Percentiles rank a stretch among this genome's conserved stretches.
phyloP scores from a whole-genome alignment of 2,888 invertebrate genomes.

The Amphipyra berbera region DNA sequence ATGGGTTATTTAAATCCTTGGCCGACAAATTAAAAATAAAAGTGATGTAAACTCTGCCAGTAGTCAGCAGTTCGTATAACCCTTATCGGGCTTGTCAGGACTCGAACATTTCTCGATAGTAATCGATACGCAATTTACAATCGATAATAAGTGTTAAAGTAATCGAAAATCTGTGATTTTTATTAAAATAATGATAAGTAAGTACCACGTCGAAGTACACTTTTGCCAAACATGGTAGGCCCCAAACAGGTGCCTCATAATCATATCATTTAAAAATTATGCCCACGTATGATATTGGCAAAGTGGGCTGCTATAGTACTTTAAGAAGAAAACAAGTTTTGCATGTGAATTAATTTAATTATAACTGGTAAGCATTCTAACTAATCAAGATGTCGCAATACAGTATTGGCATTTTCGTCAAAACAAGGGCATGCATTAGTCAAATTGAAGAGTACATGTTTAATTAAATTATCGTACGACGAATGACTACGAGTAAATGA shows the following conservation, averaged over 20 bases:
- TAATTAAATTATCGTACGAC: no score
- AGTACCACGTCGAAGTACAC: constrained; percentile 23
- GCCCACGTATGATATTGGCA: constrained; percentile 5
- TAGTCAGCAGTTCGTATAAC: constrained; percentile 35
- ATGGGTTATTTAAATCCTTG: constrained; percentile 64
- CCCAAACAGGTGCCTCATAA: constrained; percentile 26
- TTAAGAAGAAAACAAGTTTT: constrained; percentile 17
- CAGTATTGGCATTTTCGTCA: not conserved
- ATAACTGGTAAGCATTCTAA: constrained; percentile 14
- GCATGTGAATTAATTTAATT: constrained; percentile 28
- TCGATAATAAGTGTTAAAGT: constrained; percentile 62
- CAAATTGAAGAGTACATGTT: no score
- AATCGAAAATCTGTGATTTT: constrained; percentile 55
- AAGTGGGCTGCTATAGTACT: constrained; percentile 8
- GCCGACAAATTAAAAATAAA: constrained; percentile 63
- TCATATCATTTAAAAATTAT: constrained; percentile 38
- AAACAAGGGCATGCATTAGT: no score
- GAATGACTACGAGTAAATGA: no score
- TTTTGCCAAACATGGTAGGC: constrained; percentile 25
- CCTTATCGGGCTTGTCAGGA: constrained; percentile 54
- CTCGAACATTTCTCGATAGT: constrained; percentile 48
- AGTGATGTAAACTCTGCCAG: constrained; percentile 45
- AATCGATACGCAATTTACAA: constrained; percentile 59
- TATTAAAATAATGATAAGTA: constrained; percentile 35
- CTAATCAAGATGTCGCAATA: constrained; percentile 25